phyloP scores from a whole-genome alignment of 2,888 invertebrate genomes.

The Habroteleia sp. region DNA sequence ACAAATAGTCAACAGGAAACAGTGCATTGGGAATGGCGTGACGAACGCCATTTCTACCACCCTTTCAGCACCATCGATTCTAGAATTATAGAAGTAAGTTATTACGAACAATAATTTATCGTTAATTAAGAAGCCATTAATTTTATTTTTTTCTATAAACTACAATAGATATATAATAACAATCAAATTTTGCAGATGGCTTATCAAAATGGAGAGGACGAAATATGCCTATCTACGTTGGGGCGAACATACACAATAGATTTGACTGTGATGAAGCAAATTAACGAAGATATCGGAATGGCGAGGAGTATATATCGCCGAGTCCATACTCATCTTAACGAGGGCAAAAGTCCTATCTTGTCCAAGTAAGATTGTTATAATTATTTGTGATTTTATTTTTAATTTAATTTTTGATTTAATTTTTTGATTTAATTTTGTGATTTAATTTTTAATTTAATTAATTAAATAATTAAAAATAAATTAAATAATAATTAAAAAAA shows the following conservation, averaged over 20 bases:
- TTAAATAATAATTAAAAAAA: no score
- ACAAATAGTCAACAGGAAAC: constrained; percentile 87
- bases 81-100: constrained; percentile 91
- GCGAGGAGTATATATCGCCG: constrained; percentile 94
- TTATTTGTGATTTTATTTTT: constrained; percentile 1
- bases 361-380: constrained; percentile 73
- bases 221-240: constrained; percentile 94
- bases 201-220: constrained; percentile 96
- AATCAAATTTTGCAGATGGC: constrained; percentile 90
- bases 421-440: no score
- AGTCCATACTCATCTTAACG: constrained; percentile 84
- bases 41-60: constrained; percentile 94
- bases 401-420: constrained; percentile 5
- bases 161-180: no score
- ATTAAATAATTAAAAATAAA: no score
- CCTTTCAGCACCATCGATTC: constrained; percentile 96
- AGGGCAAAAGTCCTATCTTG: constrained; percentile 78
- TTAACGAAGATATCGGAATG: constrained; percentile 98
- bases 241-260: constrained; percentile 98
- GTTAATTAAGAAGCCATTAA: no score
- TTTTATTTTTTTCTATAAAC: no score
- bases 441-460: no score
- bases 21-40: constrained; percentile 98
- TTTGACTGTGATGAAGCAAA: constrained; percentile 98
- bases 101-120: background rate